Percentiles rank a stretch among this genome's conserved stretches.
Conservation (phyloP, 2,797 vertebrate species). For the Limnodromus scolopaceus region DNA sequence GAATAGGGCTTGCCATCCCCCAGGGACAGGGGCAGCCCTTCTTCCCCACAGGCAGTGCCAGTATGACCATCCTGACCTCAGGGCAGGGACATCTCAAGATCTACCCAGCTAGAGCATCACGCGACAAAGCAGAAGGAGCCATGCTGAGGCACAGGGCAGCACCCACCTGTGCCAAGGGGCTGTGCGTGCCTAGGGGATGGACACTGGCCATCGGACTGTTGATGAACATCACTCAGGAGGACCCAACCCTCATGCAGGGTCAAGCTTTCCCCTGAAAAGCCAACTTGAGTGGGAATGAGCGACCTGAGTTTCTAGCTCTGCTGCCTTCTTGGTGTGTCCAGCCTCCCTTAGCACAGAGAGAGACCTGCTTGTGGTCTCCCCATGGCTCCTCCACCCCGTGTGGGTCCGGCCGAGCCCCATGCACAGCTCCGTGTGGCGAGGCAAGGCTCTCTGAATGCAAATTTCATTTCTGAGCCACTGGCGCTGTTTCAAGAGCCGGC, state of each 20-base stretch:
- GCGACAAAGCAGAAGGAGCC: rapidly evolving
- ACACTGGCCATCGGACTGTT: rapidly evolving
- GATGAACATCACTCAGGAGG: not conserved
- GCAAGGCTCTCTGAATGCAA: constrained; percentile 72
- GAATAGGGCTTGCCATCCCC: not conserved
- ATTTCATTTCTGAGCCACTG: constrained; percentile 80
- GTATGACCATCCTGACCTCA: not conserved
- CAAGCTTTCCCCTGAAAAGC: not conserved
- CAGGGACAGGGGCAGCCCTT: not conserved
- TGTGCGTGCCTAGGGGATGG: rapidly evolving
- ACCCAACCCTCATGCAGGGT: not conserved
- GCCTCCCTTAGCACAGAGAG: not conserved
- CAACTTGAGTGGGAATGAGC: not conserved
- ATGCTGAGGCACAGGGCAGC: not conserved
- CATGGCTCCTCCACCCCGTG: rapidly evolving
- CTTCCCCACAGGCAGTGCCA: rapidly evolving
- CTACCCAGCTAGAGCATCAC: not conserved
- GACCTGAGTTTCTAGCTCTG: not conserved
- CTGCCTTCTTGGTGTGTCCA: not conserved
- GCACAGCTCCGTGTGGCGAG: not conserved
- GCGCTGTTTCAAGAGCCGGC: constrained; percentile 75
- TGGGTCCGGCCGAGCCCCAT: not conserved
- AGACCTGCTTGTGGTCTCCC: not conserved
- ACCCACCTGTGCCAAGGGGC: not conserved
- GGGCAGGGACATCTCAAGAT: not conserved